phyloP scores from a whole-genome alignment of 2,888 invertebrate species.

The Acrobasis consociella region DNA sequence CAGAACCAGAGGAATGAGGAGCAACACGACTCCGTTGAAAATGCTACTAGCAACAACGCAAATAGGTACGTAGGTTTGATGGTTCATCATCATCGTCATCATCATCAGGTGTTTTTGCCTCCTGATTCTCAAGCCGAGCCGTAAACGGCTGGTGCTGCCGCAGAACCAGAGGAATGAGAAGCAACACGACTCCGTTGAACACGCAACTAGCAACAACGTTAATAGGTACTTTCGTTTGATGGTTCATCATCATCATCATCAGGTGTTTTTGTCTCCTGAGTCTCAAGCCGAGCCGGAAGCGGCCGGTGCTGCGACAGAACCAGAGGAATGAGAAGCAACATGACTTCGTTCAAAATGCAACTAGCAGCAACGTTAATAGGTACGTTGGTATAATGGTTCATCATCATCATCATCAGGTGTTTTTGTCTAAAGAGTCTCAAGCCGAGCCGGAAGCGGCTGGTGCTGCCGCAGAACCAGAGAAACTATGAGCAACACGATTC shows the following conservation, averaged over 20 bases:
- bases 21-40: constrained; percentile 34
- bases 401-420: too few relatives aligned
- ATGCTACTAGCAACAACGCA: constrained; percentile 11
- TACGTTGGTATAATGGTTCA: too few relatives aligned
- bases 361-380: constrained; percentile 26
- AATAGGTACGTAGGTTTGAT: constrained; percentile 32
- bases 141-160: constrained; percentile 86
- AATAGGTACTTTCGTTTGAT: constrained; percentile 33
- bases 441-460: constrained; percentile 88
- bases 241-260: too few relatives aligned
- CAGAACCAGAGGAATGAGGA: constrained; percentile 52
- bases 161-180: constrained; percentile 52
- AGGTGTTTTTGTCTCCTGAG: too few relatives aligned
- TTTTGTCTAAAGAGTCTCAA: too few relatives aligned
- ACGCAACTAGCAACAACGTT: constrained; percentile 14
- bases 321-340: constrained; percentile 30
- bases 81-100: too few relatives aligned
- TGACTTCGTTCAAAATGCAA: constrained; percentile 33
- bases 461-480: constrained; percentile 81
- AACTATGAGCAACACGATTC: constrained; percentile 34
- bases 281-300: too few relatives aligned
- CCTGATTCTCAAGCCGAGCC: too few relatives aligned
- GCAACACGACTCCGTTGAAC: constrained; percentile 34
- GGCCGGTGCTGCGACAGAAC: constrained; percentile 85
- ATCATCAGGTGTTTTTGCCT: too few relatives aligned